Percentiles rank a stretch among this genome's conserved stretches.
Conservation (phyloP, 2,113 vertebrate genomes). For the Epinephelus fuscoguttatus region DNA sequence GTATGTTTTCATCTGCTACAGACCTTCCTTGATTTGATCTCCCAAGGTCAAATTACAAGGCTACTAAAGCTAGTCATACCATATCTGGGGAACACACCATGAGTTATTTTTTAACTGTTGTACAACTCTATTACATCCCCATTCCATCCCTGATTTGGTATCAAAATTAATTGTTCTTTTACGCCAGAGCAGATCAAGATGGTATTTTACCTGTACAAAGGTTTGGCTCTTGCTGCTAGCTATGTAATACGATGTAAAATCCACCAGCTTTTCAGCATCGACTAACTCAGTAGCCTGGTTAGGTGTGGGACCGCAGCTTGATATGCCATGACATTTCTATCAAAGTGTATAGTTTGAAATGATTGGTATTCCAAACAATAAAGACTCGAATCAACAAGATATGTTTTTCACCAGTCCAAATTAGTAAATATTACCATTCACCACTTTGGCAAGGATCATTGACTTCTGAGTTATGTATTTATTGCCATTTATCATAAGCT, state of each 20-base stretch:
- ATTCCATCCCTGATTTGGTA: too few species aligned
- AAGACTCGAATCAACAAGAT: slow-evolving; percentile 4
- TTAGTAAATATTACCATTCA: slow-evolving; percentile 6
- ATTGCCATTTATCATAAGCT: slow-evolving; percentile 23
- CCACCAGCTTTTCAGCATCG: slow-evolving; percentile 9
- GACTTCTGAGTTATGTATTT: slow-evolving; percentile 22
- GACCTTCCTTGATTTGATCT: too few species aligned
- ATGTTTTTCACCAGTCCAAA: slow-evolving; percentile 19
- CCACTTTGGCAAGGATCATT: not conserved
- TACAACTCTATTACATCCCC: slow-evolving; percentile 10
- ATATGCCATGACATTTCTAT: slow-evolving; percentile 17
- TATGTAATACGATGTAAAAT: slow-evolving; percentile 16
- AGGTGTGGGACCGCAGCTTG: slow-evolving; percentile 6
- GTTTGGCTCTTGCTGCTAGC: slow-evolving; percentile 6
- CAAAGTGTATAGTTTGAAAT: not conserved
- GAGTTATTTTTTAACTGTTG: not conserved
- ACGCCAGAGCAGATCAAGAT: too few species aligned
- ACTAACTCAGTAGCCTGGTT: slow-evolving; percentile 1
- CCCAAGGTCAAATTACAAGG: too few species aligned
- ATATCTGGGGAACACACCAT: not conserved
- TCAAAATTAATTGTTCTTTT: too few species aligned
- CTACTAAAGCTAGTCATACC: too few species aligned
- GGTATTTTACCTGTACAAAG: slow-evolving; percentile 2
- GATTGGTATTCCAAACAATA: slow-evolving; percentile 25
- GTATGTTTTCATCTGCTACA: too few species aligned